These are phyloP conservation scores for Ceryle rudis DNA, from an alignment of 2,797 vertebrate genomes.

Conservation along the genomic window DNA sequence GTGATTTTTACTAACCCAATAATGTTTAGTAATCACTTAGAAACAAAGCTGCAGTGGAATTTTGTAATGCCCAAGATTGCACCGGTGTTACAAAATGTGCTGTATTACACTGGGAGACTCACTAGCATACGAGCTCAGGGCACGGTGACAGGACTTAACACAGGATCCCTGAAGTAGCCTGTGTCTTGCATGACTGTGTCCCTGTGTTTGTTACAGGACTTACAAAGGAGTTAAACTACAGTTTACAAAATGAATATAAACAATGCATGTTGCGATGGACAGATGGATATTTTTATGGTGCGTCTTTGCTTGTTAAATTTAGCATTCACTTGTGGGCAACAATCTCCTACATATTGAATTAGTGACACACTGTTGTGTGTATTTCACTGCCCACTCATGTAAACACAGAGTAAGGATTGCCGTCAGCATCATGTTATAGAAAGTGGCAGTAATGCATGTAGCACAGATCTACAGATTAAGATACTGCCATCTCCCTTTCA, in stretches of 20 bases:
- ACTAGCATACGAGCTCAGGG: background rate
- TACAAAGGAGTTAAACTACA: background rate
- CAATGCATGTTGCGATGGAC: background rate
- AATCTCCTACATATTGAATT: background rate
- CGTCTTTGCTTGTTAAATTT: background rate
- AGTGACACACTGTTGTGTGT: background rate
- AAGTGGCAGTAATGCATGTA: background rate
- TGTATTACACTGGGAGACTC: background rate
- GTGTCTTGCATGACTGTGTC: background rate
- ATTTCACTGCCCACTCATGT: background rate
- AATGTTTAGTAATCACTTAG: background rate
- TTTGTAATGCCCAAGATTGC: conserved; percentile 43
- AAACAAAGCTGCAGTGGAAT: conserved; percentile 2
- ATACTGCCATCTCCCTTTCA: background rate
- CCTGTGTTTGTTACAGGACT: background rate
- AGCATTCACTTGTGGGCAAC: background rate
- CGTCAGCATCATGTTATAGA: background rate
- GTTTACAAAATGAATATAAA: background rate
- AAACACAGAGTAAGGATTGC: background rate
- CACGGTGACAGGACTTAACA: background rate
- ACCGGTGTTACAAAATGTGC: conserved; percentile 27
- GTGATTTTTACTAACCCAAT: background rate
- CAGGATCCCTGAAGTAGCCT: background rate
- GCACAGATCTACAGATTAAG: background rate
- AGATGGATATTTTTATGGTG: background rate